Conservation (phyloP, 1,140 invertebrate species). For the Apis mellifera region DNA sequence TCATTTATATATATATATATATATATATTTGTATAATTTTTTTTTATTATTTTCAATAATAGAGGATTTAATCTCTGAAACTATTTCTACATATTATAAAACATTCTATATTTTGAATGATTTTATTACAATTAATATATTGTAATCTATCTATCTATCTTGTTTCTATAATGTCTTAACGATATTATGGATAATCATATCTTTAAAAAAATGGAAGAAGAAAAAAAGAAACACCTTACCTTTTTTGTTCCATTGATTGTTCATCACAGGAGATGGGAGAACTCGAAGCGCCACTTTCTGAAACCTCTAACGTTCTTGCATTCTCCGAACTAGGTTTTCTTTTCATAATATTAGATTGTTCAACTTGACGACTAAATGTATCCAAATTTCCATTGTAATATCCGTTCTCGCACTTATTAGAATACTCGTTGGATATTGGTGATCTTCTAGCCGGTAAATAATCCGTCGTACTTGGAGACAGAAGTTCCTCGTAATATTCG, state of each 20-base stretch:
- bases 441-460: conserved; percentile 62
- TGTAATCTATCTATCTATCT: too few species aligned
- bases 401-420: conserved; percentile 69
- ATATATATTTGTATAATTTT: too few species aligned
- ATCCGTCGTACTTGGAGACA: conserved; percentile 72
- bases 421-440: conserved; percentile 56
- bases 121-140: too few species aligned
- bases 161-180: too few species aligned
- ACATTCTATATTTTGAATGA: too few species aligned
- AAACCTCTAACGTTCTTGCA: conserved; percentile 44
- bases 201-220: rapidly evolving
- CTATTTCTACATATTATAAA: too few species aligned
- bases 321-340: conserved; percentile 43
- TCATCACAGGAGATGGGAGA: conserved; percentile 5
- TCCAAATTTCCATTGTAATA: conserved; percentile 66
- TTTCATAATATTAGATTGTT: conserved; percentile 52
- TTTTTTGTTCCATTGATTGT: conserved; percentile 53
- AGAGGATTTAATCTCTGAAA: too few species aligned
- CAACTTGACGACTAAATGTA: not conserved
- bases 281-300: conserved; percentile 25
- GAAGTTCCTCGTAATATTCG: conserved; percentile 77
- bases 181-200: not conserved
- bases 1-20: too few species aligned
- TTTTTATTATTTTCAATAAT: too few species aligned
- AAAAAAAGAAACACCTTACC: conserved; percentile 27